A percentile compares a stretch with the other conserved stretches of the same genome.
Conservation (phyloP, 2,888 invertebrate species). For the Sympetrum striolatum region DNA sequence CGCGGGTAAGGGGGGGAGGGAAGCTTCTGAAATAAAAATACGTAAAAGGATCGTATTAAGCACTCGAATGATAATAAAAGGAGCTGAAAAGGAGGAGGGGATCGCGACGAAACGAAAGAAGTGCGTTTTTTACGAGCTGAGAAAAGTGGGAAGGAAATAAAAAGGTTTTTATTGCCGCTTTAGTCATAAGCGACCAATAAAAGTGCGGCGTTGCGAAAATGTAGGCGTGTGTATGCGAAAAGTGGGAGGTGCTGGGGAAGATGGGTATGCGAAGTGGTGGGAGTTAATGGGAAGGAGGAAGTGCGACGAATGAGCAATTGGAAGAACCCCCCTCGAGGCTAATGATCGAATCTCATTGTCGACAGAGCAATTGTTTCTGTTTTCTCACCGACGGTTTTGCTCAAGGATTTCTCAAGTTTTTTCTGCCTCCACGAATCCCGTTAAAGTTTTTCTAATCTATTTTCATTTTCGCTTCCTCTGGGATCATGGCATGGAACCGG, state of each 20-base stretch:
- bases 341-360: too few species aligned
- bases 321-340: neutral
- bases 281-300: neutral
- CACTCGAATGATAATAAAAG: neutral
- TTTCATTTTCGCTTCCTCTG: too few species aligned
- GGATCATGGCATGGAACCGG: too few species aligned
- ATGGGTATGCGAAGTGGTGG: neutral
- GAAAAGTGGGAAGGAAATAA: neutral
- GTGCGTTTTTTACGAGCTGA: neutral
- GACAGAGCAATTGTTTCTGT: too few species aligned
- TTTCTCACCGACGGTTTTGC: too few species aligned
- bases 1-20: too few species aligned
- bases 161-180: neutral
- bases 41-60: neutral
- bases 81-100: neutral
- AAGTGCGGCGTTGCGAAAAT: neutral
- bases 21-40: neutral
- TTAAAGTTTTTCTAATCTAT: too few species aligned
- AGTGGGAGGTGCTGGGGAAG: neutral
- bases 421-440: too few species aligned
- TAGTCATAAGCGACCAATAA: neutral
- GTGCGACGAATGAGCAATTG: neutral
- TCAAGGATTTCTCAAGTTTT: too few species aligned
- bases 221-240: neutral
- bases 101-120: neutral